Conservation (phyloP, 2,113 vertebrate species). For the Aythya baeri region DNA sequence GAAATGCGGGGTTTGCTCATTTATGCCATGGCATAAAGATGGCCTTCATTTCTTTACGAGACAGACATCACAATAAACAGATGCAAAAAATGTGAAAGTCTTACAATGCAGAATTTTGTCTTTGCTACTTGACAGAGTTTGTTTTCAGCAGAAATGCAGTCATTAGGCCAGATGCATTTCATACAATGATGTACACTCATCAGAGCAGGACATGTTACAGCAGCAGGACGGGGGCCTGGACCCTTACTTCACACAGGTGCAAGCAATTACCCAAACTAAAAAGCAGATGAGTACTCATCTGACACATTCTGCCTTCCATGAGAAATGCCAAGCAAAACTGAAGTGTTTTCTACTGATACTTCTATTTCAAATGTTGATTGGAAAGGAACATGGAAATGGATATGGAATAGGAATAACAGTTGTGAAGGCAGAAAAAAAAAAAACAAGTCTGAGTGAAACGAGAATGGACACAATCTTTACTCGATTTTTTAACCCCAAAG, state of each 20-base stretch:
- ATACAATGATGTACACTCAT: background rate
- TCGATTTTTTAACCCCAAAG: background rate
- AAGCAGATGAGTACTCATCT: background rate
- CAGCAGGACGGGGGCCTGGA: background rate
- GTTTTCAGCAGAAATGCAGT: background rate
- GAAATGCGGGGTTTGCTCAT: background rate
- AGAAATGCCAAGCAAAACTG: background rate
- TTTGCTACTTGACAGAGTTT: background rate
- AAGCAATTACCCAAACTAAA: background rate
- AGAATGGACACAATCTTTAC: background rate
- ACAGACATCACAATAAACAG: background rate
- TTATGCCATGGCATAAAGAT: background rate
- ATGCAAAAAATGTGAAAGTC: background rate
- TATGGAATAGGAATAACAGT: background rate
- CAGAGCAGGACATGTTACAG: background rate
- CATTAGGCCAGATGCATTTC: background rate
- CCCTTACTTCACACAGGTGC: background rate
- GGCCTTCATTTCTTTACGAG: background rate
- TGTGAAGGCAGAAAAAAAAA: background rate
- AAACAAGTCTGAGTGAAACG: background rate
- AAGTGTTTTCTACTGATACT: background rate
- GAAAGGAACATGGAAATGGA: background rate
- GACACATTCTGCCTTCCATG: rapidly evolving
- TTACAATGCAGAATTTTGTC: background rate
- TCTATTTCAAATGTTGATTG: background rate